Conservation (phyloP, 2,888 invertebrate species). For the Drosophila affinis region DNA sequence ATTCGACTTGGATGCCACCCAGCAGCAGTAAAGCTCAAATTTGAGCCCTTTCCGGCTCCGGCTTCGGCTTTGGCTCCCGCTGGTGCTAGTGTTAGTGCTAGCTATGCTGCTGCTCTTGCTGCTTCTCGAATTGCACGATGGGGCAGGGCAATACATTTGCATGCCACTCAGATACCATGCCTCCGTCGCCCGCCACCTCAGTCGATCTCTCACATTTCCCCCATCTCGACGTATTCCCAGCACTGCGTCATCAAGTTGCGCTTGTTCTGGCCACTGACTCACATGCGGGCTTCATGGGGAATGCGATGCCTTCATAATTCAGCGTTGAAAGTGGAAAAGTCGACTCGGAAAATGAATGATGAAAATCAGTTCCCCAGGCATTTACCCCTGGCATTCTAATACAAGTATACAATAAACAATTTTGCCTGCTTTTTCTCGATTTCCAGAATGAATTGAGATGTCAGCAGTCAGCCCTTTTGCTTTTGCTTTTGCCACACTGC, state of each 20-base stretch:
- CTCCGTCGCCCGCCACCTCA: conserved; percentile 26
- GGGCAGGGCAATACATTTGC: conserved; percentile 67
- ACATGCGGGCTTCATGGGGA: conserved; percentile 16
- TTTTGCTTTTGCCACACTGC: background rate
- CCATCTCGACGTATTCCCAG: conserved; percentile 55
- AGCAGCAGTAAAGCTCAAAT: conserved; percentile 41
- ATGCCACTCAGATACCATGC: conserved; percentile 47
- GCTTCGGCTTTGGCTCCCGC: background rate
- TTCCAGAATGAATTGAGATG: conserved; percentile 62
- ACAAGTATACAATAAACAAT: conserved; percentile 48
- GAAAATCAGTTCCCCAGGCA: conserved; percentile 70
- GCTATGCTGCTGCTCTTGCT: conserved; percentile 7
- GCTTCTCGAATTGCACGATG: conserved; percentile 30
- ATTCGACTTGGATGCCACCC: conserved; percentile 34
- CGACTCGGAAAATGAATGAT: conserved; percentile 71
- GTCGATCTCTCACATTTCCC: conserved; percentile 1
- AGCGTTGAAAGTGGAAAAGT: conserved; percentile 58
- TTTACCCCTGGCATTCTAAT: conserved; percentile 57
- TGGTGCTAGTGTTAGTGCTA: too few relatives aligned
- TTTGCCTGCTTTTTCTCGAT: conserved; percentile 38
- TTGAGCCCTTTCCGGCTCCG: conserved; percentile 13
- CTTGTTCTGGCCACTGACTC: conserved; percentile 8
- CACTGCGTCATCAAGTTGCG: conserved; percentile 57
- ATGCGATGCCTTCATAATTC: conserved; percentile 65
- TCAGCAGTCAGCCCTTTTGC: conserved; percentile 40